phyloP scores from a whole-genome alignment of 2,888 invertebrate genomes.

The Elgonia sp. region DNA sequence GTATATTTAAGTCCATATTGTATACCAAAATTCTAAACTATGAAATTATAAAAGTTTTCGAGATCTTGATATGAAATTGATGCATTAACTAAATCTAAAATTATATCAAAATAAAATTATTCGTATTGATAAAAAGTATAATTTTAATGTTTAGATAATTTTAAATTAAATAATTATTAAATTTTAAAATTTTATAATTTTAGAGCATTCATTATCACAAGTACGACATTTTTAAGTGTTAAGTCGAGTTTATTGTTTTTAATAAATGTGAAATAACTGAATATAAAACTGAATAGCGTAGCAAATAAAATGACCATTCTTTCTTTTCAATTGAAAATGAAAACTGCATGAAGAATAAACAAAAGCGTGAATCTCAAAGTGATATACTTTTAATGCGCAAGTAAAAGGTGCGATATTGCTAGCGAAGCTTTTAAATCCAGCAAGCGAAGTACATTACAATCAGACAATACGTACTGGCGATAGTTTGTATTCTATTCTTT shows the following conservation, averaged over 20 bases:
- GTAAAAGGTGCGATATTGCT: conserved; percentile 14
- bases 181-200: too few species aligned
- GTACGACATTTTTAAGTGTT: background rate
- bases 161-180: background rate
- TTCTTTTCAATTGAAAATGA: conserved; percentile 30
- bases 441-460: background rate
- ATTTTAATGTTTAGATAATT: background rate
- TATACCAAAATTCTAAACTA: conserved; percentile 20
- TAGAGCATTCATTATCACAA: too few species aligned
- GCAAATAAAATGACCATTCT: conserved; percentile 12
- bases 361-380: conserved; percentile 13
- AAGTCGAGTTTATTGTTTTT: background rate
- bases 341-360: conserved; percentile 18
- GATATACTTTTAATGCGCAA: conserved; percentile 20
- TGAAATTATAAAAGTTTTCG: conserved; percentile 25
- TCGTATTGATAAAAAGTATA: too few species aligned
- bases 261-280: conserved; percentile 22
- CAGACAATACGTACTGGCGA: background rate
- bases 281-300: background rate
- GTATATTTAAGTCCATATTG: conserved; percentile 36
- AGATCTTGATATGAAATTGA: background rate
- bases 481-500: too few species aligned
- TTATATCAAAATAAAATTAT: too few species aligned
- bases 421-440: background rate
- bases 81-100: background rate